Conservation (phyloP, 2,888 invertebrate genomes). For the Agrochola lota region DNA sequence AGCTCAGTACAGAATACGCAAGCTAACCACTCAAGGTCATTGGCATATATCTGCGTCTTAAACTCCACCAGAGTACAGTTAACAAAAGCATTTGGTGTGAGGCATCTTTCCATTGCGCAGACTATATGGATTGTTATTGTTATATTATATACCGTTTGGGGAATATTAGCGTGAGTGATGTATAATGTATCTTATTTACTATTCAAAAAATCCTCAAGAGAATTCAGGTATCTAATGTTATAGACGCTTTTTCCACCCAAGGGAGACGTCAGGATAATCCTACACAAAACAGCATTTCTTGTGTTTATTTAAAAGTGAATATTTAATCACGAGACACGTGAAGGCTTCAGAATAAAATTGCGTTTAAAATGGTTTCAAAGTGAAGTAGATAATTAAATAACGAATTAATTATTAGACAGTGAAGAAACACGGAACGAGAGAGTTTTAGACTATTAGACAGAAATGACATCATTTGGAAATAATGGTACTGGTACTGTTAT, state of each 20-base stretch:
- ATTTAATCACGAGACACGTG: conserved; percentile 22
- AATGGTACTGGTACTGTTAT: conserved; percentile 34
- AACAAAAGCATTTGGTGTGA: neutral
- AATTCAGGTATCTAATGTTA: conserved; percentile 10
- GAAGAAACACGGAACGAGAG: conserved; percentile 23
- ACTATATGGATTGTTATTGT: neutral
- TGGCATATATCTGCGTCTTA: too few relatives aligned
- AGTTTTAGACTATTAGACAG: neutral
- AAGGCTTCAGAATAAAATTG: neutral
- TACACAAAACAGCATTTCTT: neutral
- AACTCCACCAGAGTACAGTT: too few relatives aligned
- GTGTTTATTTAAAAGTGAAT: conserved; percentile 23
- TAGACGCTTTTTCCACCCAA: neutral
- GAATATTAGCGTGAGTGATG: neutral
- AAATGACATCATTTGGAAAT: conserved; percentile 39
- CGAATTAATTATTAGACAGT: conserved; percentile 2
- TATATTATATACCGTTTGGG: neutral
- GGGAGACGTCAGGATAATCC: neutral
- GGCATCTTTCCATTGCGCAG: neutral
- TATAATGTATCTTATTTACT: neutral
- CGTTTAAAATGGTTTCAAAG: neutral
- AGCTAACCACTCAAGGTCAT: too few relatives aligned
- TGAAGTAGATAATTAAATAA: conserved; percentile 16
- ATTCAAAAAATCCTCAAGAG: conserved; percentile 24
- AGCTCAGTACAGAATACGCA: too few relatives aligned